phyloP scores from a whole-genome alignment of 2,888 invertebrate genomes.

The Drosophila yooni region DNA sequence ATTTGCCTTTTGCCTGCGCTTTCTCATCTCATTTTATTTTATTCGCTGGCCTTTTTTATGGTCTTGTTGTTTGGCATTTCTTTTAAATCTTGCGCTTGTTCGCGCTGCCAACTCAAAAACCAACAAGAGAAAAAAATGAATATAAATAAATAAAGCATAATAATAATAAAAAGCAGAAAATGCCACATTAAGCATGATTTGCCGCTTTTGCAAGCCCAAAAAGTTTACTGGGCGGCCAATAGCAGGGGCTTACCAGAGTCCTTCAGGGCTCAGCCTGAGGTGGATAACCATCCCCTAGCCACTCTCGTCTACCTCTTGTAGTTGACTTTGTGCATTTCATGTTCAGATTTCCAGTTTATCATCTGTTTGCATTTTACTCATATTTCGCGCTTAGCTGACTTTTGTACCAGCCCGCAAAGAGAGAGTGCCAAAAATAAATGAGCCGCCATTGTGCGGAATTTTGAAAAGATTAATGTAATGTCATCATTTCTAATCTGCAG shows the following conservation, averaged over 20 bases:
- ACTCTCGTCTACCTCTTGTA: slow-evolving; percentile 15
- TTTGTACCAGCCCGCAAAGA: slow-evolving; percentile 29
- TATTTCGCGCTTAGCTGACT: slow-evolving; percentile 73
- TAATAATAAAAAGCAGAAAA: slow-evolving; percentile 71
- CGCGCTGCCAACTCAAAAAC: slow-evolving; percentile 45
- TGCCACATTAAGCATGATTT: slow-evolving; percentile 81
- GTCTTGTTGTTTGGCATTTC: slow-evolving; percentile 56
- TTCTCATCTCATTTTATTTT: slow-evolving; percentile 62
- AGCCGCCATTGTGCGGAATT: slow-evolving; percentile 41
- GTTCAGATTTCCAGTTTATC: slow-evolving; percentile 69
- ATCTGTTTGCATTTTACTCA: slow-evolving; percentile 68
- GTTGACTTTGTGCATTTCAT: slow-evolving; percentile 51
- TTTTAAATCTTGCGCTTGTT: slow-evolving; percentile 70
- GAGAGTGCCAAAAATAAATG: slow-evolving; percentile 47
- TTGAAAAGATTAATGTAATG: slow-evolving; percentile 72
- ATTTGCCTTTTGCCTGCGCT: slow-evolving; percentile 58
- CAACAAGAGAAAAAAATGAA: slow-evolving; percentile 22
- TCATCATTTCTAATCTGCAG: slow-evolving; percentile 79
- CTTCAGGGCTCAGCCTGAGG: slow-evolving; percentile 36
- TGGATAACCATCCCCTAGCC: neutral
- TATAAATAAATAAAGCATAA: slow-evolving; percentile 59
- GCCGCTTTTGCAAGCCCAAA: slow-evolving; percentile 70
- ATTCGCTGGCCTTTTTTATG: slow-evolving; percentile 70
- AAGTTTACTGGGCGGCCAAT: slow-evolving; percentile 52
- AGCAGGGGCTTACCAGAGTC: slow-evolving; percentile 36